Percentiles rank a stretch among this genome's conserved stretches.
Conservation (phyloP, 2,797 vertebrate genomes). For the Streptopelia turtur region DNA sequence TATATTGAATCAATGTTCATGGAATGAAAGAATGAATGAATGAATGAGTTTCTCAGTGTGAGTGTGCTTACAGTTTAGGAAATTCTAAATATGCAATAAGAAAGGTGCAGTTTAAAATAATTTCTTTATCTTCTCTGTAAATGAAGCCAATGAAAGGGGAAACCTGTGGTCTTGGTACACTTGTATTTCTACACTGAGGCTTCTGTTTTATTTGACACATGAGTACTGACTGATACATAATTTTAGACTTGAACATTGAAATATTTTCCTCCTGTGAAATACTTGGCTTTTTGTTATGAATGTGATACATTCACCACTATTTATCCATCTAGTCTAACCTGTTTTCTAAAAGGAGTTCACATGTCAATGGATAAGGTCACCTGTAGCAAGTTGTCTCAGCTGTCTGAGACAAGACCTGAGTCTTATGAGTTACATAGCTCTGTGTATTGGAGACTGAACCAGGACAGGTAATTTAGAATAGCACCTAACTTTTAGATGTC, state of each 20-base stretch:
- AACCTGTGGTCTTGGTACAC: background rate
- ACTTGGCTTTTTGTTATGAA: background rate
- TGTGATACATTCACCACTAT: background rate
- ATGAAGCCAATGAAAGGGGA: background rate
- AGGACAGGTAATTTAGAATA: background rate
- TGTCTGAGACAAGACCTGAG: background rate
- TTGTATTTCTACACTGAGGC: background rate
- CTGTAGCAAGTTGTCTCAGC: background rate
- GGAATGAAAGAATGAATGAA: background rate
- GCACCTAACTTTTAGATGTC: background rate
- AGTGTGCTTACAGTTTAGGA: background rate
- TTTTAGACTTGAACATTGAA: background rate
- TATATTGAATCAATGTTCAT: background rate
- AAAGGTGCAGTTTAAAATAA: background rate
- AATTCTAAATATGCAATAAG: background rate
- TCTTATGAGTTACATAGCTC: rapidly evolving
- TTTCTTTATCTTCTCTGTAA: background rate
- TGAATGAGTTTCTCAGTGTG: background rate
- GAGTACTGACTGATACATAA: background rate
- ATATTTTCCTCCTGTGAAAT: background rate
- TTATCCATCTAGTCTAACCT: background rate
- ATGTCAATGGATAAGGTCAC: background rate
- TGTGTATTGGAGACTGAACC: background rate
- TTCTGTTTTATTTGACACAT: background rate
- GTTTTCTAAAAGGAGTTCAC: background rate